Conservation (phyloP, 1,140 invertebrate genomes). For the Anagrus nilaparvatae region DNA sequence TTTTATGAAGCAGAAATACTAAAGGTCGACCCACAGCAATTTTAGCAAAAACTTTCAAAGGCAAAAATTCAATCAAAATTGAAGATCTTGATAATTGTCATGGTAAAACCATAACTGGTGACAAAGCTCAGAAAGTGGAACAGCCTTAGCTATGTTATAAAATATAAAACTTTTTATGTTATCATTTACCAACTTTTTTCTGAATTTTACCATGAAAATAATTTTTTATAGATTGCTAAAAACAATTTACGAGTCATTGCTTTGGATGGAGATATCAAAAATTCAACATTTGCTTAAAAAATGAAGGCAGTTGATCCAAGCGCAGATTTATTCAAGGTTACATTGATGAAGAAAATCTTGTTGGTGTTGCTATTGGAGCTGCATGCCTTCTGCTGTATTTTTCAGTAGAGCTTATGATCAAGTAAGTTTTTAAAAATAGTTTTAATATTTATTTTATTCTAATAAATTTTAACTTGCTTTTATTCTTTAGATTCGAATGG, state of each 20-base stretch:
- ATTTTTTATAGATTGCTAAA: constrained; percentile 51
- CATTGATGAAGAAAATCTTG: constrained; percentile 97
- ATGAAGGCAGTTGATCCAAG: constrained; percentile 63
- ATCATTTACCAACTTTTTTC: too few relatives aligned
- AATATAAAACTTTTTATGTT: too few relatives aligned
- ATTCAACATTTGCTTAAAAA: constrained; percentile 94
- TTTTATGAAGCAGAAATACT: constrained; percentile 67
- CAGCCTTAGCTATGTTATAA: constrained; percentile 71
- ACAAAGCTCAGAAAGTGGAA: constrained; percentile 69
- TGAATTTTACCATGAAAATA: not conserved
- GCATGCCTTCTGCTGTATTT: constrained; percentile 95
- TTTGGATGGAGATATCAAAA: constrained; percentile 95
- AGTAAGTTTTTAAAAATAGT: constrained; percentile 37
- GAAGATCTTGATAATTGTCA: constrained; percentile 96
- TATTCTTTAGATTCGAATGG: constrained; percentile 85
- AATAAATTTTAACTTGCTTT: not conserved
- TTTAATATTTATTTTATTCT: constrained; percentile 1
- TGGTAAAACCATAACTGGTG: constrained; percentile 80
- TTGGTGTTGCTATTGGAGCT: constrained; percentile 90
- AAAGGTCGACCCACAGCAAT: constrained; percentile 86
- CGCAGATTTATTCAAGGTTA: constrained; percentile 92
- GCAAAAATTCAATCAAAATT: constrained; percentile 77
- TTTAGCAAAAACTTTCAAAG: constrained; percentile 94
- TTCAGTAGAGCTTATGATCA: constrained; percentile 94
- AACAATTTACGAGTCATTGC: constrained; percentile 79